Evolutionary conservation across 2,888 invertebrate genomes (phyloP).

Genomic region (Boloria selene): DNA sequence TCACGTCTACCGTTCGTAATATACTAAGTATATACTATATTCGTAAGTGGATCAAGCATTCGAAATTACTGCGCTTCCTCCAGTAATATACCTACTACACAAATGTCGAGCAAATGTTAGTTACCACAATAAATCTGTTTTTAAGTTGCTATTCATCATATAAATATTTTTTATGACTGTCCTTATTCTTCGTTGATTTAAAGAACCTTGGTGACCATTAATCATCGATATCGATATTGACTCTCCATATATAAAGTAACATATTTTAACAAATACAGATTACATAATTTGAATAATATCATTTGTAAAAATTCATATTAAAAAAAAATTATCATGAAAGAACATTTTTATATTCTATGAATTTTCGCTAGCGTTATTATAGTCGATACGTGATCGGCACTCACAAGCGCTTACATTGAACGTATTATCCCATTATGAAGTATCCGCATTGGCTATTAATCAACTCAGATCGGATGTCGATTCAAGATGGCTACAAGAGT

Average conservation of each 20-base stretch:
- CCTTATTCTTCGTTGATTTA: too few species aligned
- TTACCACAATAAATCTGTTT: neutral
- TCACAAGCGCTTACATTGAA: slow-evolving; percentile 9
- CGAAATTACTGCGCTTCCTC: slow-evolving; percentile 7
- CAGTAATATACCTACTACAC: slow-evolving; percentile 1
- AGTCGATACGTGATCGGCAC: slow-evolving; percentile 16
- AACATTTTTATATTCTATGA: neutral
- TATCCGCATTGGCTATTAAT: slow-evolving; percentile 52
- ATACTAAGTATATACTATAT: too few species aligned
- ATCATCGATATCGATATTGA: too few species aligned
- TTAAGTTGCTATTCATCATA: too few species aligned
- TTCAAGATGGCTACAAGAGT: slow-evolving; percentile 60
- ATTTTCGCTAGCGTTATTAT: slow-evolving; percentile 13
- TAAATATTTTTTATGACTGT: too few species aligned
- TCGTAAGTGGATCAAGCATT: slow-evolving; percentile 8
- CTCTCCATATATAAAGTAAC: too few species aligned
- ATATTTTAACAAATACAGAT: too few species aligned
- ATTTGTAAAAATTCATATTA: neutral
- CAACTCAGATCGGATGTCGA: slow-evolving; percentile 52
- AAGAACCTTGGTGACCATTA: too few species aligned
- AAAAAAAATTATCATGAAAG: slow-evolving; percentile 3
- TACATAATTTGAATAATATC: neutral
- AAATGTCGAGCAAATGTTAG: neutral
- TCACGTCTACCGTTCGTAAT: slow-evolving; percentile 17
- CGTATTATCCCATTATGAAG: slow-evolving; percentile 37